Conservation (phyloP, 2,113 vertebrate genomes). For the Asarcornis scutulata region DNA sequence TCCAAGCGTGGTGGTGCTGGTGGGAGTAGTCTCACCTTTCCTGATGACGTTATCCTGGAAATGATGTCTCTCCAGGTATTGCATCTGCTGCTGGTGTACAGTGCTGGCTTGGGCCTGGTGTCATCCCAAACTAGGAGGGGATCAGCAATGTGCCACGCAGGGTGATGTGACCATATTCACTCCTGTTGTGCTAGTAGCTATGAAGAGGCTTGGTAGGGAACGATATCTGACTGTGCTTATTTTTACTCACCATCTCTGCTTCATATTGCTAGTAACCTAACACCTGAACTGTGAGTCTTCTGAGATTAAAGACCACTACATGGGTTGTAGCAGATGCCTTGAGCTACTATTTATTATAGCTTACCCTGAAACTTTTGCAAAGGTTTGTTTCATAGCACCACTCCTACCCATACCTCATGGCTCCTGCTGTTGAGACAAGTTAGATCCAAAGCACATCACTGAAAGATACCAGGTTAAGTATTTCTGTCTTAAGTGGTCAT, state of each 20-base stretch:
- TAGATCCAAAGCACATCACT: background rate
- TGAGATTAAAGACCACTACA: background rate
- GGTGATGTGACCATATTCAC: background rate
- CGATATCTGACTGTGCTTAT: background rate
- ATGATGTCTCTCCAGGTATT: background rate
- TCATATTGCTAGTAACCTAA: constrained; percentile 35
- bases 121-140: background rate
- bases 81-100: background rate
- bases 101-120: background rate
- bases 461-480: background rate
- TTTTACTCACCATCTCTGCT: constrained; percentile 41
- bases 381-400: background rate
- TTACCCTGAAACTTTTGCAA: background rate
- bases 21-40: background rate
- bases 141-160: rapidly evolving
- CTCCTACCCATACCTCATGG: background rate
- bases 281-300: background rate
- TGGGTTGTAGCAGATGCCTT: background rate
- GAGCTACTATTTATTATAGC: background rate
- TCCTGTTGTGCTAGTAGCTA: background rate
- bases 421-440: background rate
- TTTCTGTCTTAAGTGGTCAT: background rate
- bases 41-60: rapidly evolving
- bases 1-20: background rate
- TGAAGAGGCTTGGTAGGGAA: background rate